Evolutionary conservation across 2,888 invertebrate species (phyloP), one percentile per base, ranked within the genome.

Genomic region (Bombylius discolor): DNA sequence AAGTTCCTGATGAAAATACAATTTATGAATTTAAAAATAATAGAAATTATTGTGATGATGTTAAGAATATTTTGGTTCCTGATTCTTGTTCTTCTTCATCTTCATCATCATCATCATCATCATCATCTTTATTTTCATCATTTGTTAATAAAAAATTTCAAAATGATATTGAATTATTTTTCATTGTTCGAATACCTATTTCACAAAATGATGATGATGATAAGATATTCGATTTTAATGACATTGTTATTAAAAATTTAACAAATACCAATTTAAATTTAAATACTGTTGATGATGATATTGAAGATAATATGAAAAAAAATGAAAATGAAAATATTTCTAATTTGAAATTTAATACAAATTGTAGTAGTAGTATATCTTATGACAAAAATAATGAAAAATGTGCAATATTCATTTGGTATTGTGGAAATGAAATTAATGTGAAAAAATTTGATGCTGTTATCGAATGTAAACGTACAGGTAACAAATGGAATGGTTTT

Each of bases 331-430:
- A 44, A 9, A 13, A 9, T 36, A 9, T 8, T 36, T 6, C 36
- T 8, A 9, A 8, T 36, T 6, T 1, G 6, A 9, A 9, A 8
- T 6, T 8, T 36, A 9, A 8, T 36, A 6, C 1, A 6, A 9
- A 36, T 9, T 6, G 9, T 9, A 13, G 13, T 6, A 44, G 11
- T 44, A 9, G 6, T 13, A 44, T 3, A 5, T 12, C 9, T 13
- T 5, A 9, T 13, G 5, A 47, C 44, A 13, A 33, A 13, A 49
- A 53, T 52, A 53, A 53, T 54, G 52, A 59, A 57, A 64, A 63
- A 62, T 63, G 64, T 63, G 67, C 67, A 61, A 64, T 70, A 59
- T 71, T 70, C 64, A 62, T 71, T 48, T 70, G 70, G 70, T 68
- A 72, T 60, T 64, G 66, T 57, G 64, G 64, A 47, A 59, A 52